Evolutionary conservation across 2,888 invertebrate species (phyloP), one percentile per base, ranked within the genome.

Genomic region (Tetheella fluctuosa): DNA sequence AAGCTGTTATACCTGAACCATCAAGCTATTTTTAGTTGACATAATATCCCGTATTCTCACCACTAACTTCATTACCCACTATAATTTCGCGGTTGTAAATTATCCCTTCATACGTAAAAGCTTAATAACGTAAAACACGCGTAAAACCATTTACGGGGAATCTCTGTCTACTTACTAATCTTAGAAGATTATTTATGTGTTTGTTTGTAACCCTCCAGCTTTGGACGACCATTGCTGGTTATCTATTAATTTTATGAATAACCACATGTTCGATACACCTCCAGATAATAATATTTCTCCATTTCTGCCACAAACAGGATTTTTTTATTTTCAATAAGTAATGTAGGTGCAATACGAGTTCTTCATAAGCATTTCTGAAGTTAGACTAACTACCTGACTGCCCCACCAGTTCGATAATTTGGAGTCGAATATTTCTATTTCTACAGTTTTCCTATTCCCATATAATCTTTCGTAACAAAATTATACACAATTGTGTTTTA

Each of bases 71-170:
- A 39, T 39, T 39, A 1, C 39, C 39, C 5, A 1, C 5, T 6
- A 15, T 5, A 39, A n/a, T n/a, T 39, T 39, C 6, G 39, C 39
- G n/a, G 39, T 39, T n/a, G 39, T 39, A 39, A 39, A 39, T 4
- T 39, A 39, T 5, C n/a, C 8, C n/a, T n/a, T 6, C 8, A 54
- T 68, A 65, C 64, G 68, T 81, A 79, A 84, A 80, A 68, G 73
- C 64, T 74, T 67, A 72, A 81, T 83, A 83, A 84, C 84, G 65
- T 71, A 69, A 78, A 78, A 76, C 74, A 73, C 64, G 70, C 80
- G 73, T 80, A 68, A 79, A 79, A 56, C 69, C 69, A 64, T 77
- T 70, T 74, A 71, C 60, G 68, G 71, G 58, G 59, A 57, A 66
- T 59, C 63, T 59, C 64, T n/a, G 39, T 39, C n/a, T 39, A n/a